These are phyloP conservation scores for Drosophila nigricruria DNA, from an alignment of 2,888 invertebrate genomes.

Conservation along the genomic window DNA sequence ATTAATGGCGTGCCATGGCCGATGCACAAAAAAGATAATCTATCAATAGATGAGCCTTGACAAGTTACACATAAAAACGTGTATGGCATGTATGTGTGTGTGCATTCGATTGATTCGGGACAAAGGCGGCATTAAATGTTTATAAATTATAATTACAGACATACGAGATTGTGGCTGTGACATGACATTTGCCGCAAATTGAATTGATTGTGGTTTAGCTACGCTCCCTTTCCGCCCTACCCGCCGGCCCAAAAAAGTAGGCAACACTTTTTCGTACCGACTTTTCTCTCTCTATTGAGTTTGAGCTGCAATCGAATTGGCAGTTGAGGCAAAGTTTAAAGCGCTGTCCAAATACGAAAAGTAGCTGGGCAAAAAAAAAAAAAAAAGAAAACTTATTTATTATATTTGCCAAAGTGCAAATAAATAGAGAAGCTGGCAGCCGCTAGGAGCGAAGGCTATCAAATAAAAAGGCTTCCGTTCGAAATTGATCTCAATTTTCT, in stretches of 20 bases:
- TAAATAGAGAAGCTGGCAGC: constrained; percentile 32
- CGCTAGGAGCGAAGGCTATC: constrained; percentile 14
- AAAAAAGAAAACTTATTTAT: constrained; percentile 76
- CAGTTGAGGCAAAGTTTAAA: constrained; percentile 76
- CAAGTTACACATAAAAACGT: constrained; percentile 51
- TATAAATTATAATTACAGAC: constrained; percentile 74
- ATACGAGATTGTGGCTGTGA: constrained; percentile 43
- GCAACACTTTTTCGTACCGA: constrained; percentile 29
- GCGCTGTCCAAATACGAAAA: constrained; percentile 69
- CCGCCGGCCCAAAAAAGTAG: neutral
- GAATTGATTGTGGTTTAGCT: constrained; percentile 54
- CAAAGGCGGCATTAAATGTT: constrained; percentile 70
- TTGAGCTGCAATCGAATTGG: constrained; percentile 57
- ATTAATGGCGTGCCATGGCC: constrained; percentile 72
- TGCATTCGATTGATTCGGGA: constrained; percentile 55
- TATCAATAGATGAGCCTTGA: constrained; percentile 73
- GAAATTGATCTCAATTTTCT: constrained; percentile 32
- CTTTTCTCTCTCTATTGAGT: constrained; percentile 37
- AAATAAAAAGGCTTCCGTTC: constrained; percentile 35
- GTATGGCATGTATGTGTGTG: constrained; percentile 1
- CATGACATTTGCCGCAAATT: constrained; percentile 61
- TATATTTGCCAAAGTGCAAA: constrained; percentile 73
- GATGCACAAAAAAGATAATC: constrained; percentile 78
- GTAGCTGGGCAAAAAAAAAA: constrained; percentile 65
- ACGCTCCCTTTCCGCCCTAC: neutral